Evolutionary conservation across 2,888 invertebrate genomes (phyloP), one percentile per base, ranked within the genome.

Genomic region (Eurois occulta): DNA sequence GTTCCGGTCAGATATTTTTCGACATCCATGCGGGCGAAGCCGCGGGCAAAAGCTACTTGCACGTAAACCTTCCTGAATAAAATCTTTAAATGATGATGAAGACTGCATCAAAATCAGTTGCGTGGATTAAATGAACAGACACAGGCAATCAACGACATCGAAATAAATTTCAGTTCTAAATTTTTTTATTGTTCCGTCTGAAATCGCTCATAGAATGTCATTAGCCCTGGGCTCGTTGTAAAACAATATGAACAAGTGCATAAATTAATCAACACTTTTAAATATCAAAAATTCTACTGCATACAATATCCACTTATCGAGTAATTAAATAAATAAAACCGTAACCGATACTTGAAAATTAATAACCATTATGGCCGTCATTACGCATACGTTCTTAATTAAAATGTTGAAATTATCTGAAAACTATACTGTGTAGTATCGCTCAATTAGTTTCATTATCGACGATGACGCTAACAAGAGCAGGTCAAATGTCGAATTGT

Each of bases 391-490:
- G 71, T 66, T 76, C 71, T 74, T 86, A 77, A 86, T 85, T 83
- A 86, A 86, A 86, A 86, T 81, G 52, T 79, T 58, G 21, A 52
- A 83, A 80, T 81, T 75, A 85, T 73, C 43, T 66, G 81, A 69
- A 84, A 74, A 85, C 67, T 73, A 62, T 58, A 58, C 69, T 16
- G 43, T 58, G 66, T 73, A 71, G 72, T 78, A 58, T 72, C 38
- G 58, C 58, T 32, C 60, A 87, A 85, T 87, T 86, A 78, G 38
- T 75, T 82, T 82, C 75, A 85, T 78, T 67, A 85, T 78, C 46
- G 38, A 52, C 58, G 62, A 76, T 78, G 72, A 79, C 46, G 38
- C n/a, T 79, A 75, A 86, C 77, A 80, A 66, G 71, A 71, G 60
- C 55, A 46, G 73, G 78, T 86, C 64, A 52, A 60, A 72, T 80